Evolutionary conservation across 2,888 invertebrate genomes (phyloP).

Genomic region (Caenorhabditis sinica): DNA sequence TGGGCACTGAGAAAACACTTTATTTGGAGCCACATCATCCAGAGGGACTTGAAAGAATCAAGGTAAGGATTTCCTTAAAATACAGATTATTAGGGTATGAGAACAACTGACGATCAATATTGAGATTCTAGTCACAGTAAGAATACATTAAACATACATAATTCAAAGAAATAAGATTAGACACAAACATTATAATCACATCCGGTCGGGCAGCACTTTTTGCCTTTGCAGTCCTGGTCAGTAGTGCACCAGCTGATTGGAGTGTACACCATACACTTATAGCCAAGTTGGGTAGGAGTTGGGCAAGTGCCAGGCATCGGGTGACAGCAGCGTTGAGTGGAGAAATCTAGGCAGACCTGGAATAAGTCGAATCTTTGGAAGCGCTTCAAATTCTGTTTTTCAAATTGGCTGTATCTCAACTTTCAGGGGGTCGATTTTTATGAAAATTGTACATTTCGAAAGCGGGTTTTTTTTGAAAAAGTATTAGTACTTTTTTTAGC

Average conservation of each 20-base stretch:
- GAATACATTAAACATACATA: not conserved
- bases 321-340: slow-evolving; percentile 62
- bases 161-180: slow-evolving; percentile 12
- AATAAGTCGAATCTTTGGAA: not conserved
- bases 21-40: slow-evolving; percentile 91
- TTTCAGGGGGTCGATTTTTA: no score
- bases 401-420: not conserved
- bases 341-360: slow-evolving; percentile 59
- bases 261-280: slow-evolving; percentile 66
- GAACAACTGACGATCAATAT: slow-evolving; percentile 1
- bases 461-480: no score
- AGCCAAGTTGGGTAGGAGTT: slow-evolving; percentile 63
- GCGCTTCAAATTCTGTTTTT: not conserved
- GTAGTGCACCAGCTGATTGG: slow-evolving; percentile 67
- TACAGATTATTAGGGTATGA: no score
- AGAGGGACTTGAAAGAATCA: slow-evolving; percentile 79
- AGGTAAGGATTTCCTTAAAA: no score
- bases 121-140: slow-evolving; percentile 3
- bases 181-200: slow-evolving; percentile 69
- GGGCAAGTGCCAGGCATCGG: slow-evolving; percentile 68
- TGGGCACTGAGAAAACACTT: slow-evolving; percentile 84
- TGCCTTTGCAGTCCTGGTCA: slow-evolving; percentile 64
- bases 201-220: slow-evolving; percentile 68
- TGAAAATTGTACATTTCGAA: no score
- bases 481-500: no score